phyloP scores from a whole-genome alignment of 2,797 vertebrate species.

The Poecilia wingei region DNA sequence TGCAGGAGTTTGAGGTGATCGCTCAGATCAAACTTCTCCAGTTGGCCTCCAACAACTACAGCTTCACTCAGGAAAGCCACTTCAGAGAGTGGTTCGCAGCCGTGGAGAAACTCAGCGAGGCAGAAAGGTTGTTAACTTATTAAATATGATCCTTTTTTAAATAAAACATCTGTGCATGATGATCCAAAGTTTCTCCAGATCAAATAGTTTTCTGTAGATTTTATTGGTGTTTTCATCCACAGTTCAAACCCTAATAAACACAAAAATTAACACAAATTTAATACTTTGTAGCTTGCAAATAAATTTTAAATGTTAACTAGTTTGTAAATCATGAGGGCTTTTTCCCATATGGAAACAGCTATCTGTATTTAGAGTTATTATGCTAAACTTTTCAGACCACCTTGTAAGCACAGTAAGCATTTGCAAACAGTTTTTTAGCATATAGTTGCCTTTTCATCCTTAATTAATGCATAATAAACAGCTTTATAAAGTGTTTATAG shows the following conservation, averaged over 20 bases:
- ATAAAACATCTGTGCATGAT: neutral
- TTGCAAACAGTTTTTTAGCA: too few species aligned
- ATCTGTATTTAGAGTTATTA: too few species aligned
- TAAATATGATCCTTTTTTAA: neutral
- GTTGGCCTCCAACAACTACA: constrained; percentile 95
- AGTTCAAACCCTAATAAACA: neutral
- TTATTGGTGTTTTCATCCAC: neutral
- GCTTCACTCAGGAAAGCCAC: constrained; percentile 84
- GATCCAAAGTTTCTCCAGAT: neutral
- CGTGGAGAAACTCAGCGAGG: constrained; percentile 87
- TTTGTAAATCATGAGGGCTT: neutral
- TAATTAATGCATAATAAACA: too few species aligned
- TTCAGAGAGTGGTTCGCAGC: constrained; percentile 90
- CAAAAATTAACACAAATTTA: too few species aligned
- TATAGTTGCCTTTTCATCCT: too few species aligned
- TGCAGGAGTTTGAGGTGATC: constrained; percentile 93
- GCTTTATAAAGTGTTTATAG: too few species aligned
- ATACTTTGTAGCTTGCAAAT: neutral
- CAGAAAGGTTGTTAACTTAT: constrained; percentile 80
- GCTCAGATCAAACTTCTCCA: constrained; percentile 96
- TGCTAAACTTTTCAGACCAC: too few species aligned
- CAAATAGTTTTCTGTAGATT: neutral
- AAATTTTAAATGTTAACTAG: neutral
- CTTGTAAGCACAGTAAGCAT: too few species aligned
- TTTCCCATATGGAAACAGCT: neutral